These are phyloP conservation scores for Haliaeetus leucogaster DNA, from an alignment of 2,113 vertebrate genomes.

Conservation along the genomic window DNA sequence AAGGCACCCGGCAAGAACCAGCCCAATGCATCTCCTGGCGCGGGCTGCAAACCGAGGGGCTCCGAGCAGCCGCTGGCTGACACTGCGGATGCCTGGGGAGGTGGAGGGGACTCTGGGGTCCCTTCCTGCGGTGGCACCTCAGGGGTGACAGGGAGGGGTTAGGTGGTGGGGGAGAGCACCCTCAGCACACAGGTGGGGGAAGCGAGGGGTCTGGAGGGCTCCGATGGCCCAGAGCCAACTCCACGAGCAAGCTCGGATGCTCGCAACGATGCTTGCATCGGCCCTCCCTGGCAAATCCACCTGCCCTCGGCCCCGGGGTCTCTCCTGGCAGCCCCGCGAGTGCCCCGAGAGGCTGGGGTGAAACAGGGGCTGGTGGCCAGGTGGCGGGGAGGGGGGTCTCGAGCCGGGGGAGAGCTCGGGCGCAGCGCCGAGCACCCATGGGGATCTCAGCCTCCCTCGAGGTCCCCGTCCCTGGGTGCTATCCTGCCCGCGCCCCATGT, in stretches of 20 bases:
- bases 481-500: accelerated
- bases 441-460: neutral
- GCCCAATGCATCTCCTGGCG: accelerated
- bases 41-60: accelerated
- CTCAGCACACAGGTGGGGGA: neutral
- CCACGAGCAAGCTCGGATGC: accelerated
- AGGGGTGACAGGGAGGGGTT: neutral
- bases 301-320: accelerated
- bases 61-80: accelerated
- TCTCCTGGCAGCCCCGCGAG: neutral
- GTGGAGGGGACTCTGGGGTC: accelerated
- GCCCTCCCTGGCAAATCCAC: accelerated
- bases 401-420: neutral
- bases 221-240: accelerated
- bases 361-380: neutral
- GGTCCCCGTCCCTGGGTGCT: no score
- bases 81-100: accelerated
- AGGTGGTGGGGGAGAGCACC: accelerated
- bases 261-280: accelerated
- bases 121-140: accelerated
- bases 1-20: accelerated
- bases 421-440: accelerated
- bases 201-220: neutral
- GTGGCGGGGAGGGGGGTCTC: accelerated
- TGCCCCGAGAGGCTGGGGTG: neutral